Base-by-base conservation (phyloP, 2,888 invertebrate genomes). In the Uropetala carovei region DNA sequence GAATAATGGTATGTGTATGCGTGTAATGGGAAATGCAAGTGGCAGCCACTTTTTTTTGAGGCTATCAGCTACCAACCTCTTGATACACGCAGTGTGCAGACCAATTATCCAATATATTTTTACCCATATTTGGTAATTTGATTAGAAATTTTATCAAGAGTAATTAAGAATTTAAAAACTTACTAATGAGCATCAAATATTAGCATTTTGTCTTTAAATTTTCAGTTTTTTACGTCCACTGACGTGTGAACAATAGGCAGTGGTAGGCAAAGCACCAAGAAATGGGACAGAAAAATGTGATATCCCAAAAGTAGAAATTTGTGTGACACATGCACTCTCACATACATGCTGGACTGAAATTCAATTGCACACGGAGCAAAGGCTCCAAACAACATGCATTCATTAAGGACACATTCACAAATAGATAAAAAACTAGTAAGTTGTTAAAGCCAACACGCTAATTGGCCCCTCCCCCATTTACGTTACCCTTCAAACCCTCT, bases 231-330 rank as follows among this genome's bases (percentile, higher is more conserved):
- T 64, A 59, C 82, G 92, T 92, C 84, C 92, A 92, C 92, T 81
- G 84, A 84, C 82, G 59, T 92, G 92, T 92, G 92, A 92, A 92
- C 92, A 92, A 83, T 92, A 89, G 92, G 92, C 92, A 92, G 92
- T 92, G 92, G 92, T 92, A 92, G 91, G 92, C 92, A 92, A 92
- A 92, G 86, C 89, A 92, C 86, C 92, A 92, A 86, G 86, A 92
- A 82, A 81, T 83, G 84, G 82, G 92, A 84, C 83, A 92, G 92
- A 22, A 92, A 84, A 83, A 92, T 43, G 59, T 84, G 84, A 57
- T 27, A 83, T 59, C 92, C 82, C 82, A 83, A 92, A 84, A 82
- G 82, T 60, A 82, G 64, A 82, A 83, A 83, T 92, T 92, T 92
- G 64, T 89, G 89, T 89, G 60, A 68, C 68, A n/a, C 89, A 89